Evolutionary conservation across 2,888 invertebrate genomes (phyloP), one percentile per base, ranked within the genome.

Genomic region (Aphodius granarius): DNA sequence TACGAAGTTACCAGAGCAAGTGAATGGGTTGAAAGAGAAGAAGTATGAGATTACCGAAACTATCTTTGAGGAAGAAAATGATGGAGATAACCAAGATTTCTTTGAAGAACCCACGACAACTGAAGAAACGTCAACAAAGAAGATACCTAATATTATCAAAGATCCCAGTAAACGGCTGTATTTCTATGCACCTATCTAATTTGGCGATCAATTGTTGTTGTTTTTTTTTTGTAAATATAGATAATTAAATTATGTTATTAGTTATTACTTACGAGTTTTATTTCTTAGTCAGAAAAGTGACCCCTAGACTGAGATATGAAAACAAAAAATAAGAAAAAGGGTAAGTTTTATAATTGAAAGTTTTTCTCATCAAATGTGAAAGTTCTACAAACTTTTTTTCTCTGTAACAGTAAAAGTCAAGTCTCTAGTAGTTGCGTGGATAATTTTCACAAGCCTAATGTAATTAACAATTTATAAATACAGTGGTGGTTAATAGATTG

Each of bases 151-250:
- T 74, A 81, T 85, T 78, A 83, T 86, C 72, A 86, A 85, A 80
- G 87, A 87, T 83, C 87, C 87, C 64, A 84, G 84, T 76, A 85
- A 85, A 79, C 81, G 87, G 79, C 81, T 85, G 78, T 87, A 87
- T 82, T 86, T 82, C 81, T 87, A 87, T 78, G 86, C 85, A 71
- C 82, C 83, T 66, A 75, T 82, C 78, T 82, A 81, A 43, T 43
- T 13, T 6, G 43, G 43, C 9, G n/a, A n/a, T n/a, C 13, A 43
- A 43, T 43, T 43, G 43, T 43, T 43, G 43, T 43, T n/a, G n/a
- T n/a, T n/a, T 43, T 43, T 43, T 6, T 43, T 43, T 43, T 43
- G 43, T 43, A 43, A 43, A 43, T 43, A 43, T 43, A 43, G 43
- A 9, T 43, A 43, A 43, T 43, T 43, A 43, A 43, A 43, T 43